Percentiles rank a stretch among this genome's conserved stretches.
Evolutionary conservation across 64 coral and sea anemone species (phyloP).

Genomic region (Montipora foliosa): DNA sequence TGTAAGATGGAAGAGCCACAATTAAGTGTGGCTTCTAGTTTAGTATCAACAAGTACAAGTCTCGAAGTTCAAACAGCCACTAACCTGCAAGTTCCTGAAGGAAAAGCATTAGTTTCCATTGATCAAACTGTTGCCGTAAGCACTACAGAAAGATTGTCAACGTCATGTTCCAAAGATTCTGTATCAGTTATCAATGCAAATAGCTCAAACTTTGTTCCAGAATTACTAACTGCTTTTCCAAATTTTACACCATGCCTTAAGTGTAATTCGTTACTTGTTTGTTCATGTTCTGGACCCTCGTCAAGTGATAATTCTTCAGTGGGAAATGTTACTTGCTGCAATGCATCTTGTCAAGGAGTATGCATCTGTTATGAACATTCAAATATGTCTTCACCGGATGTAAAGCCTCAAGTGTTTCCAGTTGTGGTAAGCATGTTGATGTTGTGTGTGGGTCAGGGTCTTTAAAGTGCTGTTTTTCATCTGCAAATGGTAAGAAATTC

Average conservation of each 20-base stretch:
- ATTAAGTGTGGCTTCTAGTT: neutral
- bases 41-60: neutral
- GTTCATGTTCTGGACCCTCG: slow-evolving; percentile 9
- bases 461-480: no score
- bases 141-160: neutral
- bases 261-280: slow-evolving; percentile 44
- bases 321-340: neutral
- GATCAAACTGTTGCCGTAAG: neutral
- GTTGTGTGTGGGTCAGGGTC: no score
- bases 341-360: neutral
- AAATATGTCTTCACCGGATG: slow-evolving; percentile 3
- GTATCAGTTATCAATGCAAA: neutral
- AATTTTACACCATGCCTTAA: slow-evolving; percentile 3
- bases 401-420: slow-evolving; percentile 18
- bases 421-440: slow-evolving; percentile 12
- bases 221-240: neutral
- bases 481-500: no score
- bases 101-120: neutral
- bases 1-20: neutral
- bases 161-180: neutral
- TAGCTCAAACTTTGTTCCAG: neutral
- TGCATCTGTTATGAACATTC: neutral
- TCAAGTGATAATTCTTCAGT: neutral
- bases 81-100: neutral
- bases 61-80: neutral